phyloP scores from a whole-genome alignment of 1,140 invertebrate species.

The Vanessa atalanta region DNA sequence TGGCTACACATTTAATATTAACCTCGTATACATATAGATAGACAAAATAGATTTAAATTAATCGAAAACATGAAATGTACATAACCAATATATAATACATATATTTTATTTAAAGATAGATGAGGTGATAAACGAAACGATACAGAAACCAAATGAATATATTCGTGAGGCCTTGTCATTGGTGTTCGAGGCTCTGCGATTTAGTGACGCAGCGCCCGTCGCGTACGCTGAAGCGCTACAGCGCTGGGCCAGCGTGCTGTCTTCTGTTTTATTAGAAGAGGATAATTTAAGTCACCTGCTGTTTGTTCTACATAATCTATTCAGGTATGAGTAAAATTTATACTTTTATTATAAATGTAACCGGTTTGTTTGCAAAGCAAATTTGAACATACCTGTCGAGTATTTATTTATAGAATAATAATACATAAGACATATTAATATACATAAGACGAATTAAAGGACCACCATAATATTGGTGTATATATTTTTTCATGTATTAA shows the following conservation, averaged over 20 bases:
- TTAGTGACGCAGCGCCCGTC: conserved; percentile 50
- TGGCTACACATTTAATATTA: no score
- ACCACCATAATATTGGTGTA: no score
- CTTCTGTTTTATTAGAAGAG: conserved; percentile 48
- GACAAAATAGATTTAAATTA: neutral
- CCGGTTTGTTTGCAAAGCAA: no score
- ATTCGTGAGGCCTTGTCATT: conserved; percentile 62
- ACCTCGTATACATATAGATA: no score
- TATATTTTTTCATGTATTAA: no score
- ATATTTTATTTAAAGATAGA: conserved; percentile 57
- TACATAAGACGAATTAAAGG: neutral
- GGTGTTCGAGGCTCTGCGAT: conserved; percentile 56
- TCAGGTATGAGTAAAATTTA: conserved; percentile 48
- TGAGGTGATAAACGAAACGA: conserved; percentile 59
- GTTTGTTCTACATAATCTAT: conserved; percentile 66
- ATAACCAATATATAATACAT: neutral
- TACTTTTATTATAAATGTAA: no score
- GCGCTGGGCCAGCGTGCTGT: conserved; percentile 59
- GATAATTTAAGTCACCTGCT: conserved; percentile 55
- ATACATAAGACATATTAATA: neutral
- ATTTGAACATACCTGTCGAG: no score
- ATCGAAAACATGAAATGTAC: neutral
- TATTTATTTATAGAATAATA: neutral
- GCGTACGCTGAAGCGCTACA: conserved; percentile 50
- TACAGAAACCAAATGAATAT: conserved; percentile 47